A percentile compares a stretch with the other conserved stretches of the same genome.
Conservation (phyloP, 1,140 invertebrate genomes). For the Zaprionus inermis region DNA sequence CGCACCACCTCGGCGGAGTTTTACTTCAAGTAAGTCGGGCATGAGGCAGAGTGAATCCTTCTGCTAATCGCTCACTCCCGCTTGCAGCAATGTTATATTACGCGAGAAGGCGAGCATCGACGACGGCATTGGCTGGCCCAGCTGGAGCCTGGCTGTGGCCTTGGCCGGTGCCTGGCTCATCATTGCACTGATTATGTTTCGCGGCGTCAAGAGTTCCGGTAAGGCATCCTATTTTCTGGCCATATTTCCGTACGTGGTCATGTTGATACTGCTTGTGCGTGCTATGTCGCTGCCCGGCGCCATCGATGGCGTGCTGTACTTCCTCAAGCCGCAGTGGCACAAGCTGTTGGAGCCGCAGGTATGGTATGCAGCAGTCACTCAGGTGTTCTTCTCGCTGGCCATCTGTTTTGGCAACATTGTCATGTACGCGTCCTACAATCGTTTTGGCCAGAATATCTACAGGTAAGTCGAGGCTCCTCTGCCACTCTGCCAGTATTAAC, state of each 20-base stretch:
- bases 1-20: slow-evolving; percentile 86
- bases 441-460: slow-evolving; percentile 91
- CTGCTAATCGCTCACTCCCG: slow-evolving; percentile 19
- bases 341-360: slow-evolving; percentile 88
- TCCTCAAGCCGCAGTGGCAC: slow-evolving; percentile 90
- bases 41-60: background rate
- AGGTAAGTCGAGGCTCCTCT: slow-evolving; percentile 85
- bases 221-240: slow-evolving; percentile 94
- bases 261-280: slow-evolving; percentile 89
- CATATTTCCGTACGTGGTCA: slow-evolving; percentile 93
- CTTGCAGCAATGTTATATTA: slow-evolving; percentile 87
- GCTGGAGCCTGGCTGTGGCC: slow-evolving; percentile 91
- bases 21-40: slow-evolving; percentile 86
- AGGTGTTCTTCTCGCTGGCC: slow-evolving; percentile 87
- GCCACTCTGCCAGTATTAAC: no score
- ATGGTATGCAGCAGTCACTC: slow-evolving; percentile 92
- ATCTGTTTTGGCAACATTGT: slow-evolving; percentile 93
- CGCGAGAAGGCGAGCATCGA: slow-evolving; percentile 88
- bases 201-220: slow-evolving; percentile 91
- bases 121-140: slow-evolving; percentile 89
- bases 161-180: slow-evolving; percentile 91
- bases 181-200: slow-evolving; percentile 90
- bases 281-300: slow-evolving; percentile 91
- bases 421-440: slow-evolving; percentile 93
- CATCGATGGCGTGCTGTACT: slow-evolving; percentile 90